Conservation (phyloP, 2,888 invertebrate species). For the Emmelina monodactyla region DNA sequence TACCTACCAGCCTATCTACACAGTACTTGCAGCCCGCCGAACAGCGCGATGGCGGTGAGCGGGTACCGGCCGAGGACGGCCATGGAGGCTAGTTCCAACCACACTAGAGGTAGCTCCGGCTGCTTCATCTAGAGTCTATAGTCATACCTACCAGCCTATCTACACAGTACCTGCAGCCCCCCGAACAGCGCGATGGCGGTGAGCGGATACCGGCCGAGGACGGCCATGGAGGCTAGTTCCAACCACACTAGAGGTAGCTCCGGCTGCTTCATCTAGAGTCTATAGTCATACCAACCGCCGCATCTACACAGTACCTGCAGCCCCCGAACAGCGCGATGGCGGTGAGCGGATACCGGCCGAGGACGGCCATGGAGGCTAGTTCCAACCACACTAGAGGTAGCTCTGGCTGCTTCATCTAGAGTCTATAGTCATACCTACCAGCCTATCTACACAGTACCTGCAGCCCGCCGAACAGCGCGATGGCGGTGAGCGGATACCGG, state of each 20-base stretch:
- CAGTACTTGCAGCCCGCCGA: conserved; percentile 90
- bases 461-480: conserved; percentile 95
- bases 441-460: too few species aligned
- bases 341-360: conserved; percentile 86
- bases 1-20: too few species aligned
- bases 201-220: conserved; percentile 86
- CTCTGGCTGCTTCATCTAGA: conserved; percentile 70
- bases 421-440: too few species aligned
- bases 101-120: conserved; percentile 73
- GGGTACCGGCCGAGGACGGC: conserved; percentile 84
- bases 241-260: conserved; percentile 81
- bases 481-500: conserved; percentile 86
- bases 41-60: conserved; percentile 89
- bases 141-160: too few species aligned
- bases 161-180: conserved; percentile 83
- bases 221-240: conserved; percentile 88
- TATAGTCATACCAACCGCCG: too few species aligned
- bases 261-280: conserved; percentile 68
- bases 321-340: conserved; percentile 96
- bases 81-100: conserved; percentile 92
- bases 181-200: conserved; percentile 93
- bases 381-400: conserved; percentile 85
- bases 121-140: conserved; percentile 70
- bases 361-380: conserved; percentile 85
- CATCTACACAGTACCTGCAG: too few species aligned